A percentile compares a stretch with the other conserved stretches of the same genome.
Evolutionary conservation across 2,113 vertebrate genomes (phyloP).

Genomic region (Erythrocercus mccallii): DNA sequence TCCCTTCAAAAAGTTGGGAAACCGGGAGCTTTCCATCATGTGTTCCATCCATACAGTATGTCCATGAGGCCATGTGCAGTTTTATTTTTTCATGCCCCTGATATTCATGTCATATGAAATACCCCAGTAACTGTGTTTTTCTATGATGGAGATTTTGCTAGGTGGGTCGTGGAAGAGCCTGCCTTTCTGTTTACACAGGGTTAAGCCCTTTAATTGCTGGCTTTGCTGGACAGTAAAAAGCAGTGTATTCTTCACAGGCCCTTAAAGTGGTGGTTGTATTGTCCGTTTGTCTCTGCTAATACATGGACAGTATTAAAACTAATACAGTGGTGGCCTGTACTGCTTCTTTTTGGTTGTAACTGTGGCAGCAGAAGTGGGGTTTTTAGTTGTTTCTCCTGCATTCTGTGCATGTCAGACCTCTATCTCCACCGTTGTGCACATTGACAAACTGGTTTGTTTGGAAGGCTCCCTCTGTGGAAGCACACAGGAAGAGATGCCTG

Average conservation of each 20-base stretch:
- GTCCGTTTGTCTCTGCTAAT: not conserved
- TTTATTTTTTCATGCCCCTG: too few relatives aligned
- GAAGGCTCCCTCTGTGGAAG: not conserved
- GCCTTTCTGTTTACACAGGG: not conserved
- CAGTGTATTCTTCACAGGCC: not conserved
- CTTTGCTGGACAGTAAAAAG: not conserved
- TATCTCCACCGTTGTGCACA: accelerated
- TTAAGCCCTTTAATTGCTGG: not conserved
- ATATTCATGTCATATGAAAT: not conserved
- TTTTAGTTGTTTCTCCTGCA: not conserved
- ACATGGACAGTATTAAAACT: not conserved
- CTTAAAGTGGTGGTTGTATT: not conserved
- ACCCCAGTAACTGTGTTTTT: not conserved
- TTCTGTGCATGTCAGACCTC: not conserved
- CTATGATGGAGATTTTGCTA: not conserved
- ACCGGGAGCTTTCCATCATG: not conserved
- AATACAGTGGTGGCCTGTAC: accelerated
- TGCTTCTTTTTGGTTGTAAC: not conserved
- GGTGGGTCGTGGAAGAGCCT: not conserved
- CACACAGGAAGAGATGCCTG: not conserved
- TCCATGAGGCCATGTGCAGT: not conserved
- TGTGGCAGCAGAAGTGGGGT: not conserved
- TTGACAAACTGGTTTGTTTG: not conserved
- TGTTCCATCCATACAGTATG: not conserved
- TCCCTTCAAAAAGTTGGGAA: not conserved